These are phyloP conservation scores for Heterodera filipjevi DNA, from an alignment of 2,888 invertebrate species.

Conservation along the genomic window DNA sequence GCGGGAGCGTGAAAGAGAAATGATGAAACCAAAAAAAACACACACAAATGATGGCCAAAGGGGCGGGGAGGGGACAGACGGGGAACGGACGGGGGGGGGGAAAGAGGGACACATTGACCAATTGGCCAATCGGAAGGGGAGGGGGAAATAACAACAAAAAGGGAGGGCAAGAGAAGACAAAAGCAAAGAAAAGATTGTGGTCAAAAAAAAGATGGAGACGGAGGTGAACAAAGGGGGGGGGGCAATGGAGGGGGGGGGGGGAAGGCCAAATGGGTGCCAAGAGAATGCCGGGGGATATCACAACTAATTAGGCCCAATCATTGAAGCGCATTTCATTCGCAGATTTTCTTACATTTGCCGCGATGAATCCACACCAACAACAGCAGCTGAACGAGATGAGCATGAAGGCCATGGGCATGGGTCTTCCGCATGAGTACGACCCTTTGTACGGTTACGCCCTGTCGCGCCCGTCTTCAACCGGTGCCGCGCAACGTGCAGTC, in stretches of 20 bases:
- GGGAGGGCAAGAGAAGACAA: not conserved
- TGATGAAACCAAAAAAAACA: not conserved
- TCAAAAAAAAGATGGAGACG: not conserved
- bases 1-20: constrained; percentile 1
- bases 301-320: too few relatives aligned
- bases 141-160: not conserved
- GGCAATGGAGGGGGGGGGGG: not conserved
- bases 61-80: too few relatives aligned
- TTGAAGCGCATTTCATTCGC: not conserved
- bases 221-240: not conserved
- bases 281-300: not conserved
- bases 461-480: not conserved
- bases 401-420: constrained; percentile 22
- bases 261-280: not conserved
- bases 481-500: not conserved
- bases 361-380: constrained; percentile 1
- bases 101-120: not conserved
- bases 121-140: not conserved
- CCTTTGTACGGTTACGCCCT: not conserved
- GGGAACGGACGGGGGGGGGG: too few relatives aligned
- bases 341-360: not conserved
- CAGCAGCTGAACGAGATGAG: constrained; percentile 17
- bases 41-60: not conserved
- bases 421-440: not conserved
- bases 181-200: not conserved